Evolutionary conservation across 2,113 vertebrate species (phyloP).

Genomic region (Forbesichthys agassizii): DNA sequence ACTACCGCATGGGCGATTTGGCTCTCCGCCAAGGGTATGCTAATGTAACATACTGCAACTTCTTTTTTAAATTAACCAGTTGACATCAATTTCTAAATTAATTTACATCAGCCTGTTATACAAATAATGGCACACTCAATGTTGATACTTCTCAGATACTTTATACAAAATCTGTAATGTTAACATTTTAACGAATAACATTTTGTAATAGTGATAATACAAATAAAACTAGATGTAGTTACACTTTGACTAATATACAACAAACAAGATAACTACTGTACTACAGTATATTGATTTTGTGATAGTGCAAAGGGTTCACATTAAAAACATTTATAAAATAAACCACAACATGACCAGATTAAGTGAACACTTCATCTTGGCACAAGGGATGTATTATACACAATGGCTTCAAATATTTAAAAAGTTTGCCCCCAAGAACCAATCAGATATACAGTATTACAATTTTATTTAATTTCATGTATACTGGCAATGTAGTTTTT

Average conservation of each 20-base stretch:
- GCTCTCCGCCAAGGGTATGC: not conserved
- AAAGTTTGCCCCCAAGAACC: constrained; percentile 20
- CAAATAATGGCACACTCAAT: not conserved
- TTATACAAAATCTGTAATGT: constrained; percentile 72
- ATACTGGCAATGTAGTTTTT: not conserved
- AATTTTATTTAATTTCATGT: no score
- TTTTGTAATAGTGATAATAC: constrained; percentile 47
- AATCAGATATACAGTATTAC: constrained; percentile 22
- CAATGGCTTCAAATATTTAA: constrained; percentile 24
- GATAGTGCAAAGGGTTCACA: constrained; percentile 54
- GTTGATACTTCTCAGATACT: constrained; percentile 55
- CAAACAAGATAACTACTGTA: constrained; percentile 45
- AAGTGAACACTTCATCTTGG: constrained; percentile 69
- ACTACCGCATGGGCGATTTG: no score
- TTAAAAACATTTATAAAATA: constrained; percentile 36
- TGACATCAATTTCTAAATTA: not conserved
- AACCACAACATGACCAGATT: constrained; percentile 9
- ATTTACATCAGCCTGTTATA: not conserved
- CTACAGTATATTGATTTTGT: constrained; percentile 34
- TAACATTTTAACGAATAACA: constrained; percentile 51
- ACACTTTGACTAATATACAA: constrained; percentile 44
- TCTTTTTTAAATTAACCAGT: not conserved
- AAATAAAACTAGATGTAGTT: constrained; percentile 59
- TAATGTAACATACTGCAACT: not conserved
- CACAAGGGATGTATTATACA: constrained; percentile 62